phyloP scores from a whole-genome alignment of 2,113 vertebrate genomes.

The Isichthys henryi region DNA sequence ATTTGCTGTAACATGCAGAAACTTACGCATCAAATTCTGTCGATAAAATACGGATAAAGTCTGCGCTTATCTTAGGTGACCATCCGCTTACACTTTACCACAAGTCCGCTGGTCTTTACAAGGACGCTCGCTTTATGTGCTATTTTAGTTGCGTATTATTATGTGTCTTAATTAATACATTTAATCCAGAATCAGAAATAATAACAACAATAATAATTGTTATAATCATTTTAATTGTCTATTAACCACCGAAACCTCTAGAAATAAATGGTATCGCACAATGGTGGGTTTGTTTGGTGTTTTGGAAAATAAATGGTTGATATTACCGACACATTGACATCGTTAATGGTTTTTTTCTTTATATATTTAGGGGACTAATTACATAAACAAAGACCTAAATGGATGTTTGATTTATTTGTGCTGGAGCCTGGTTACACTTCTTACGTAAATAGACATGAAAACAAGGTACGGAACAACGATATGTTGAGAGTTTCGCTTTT shows the following conservation, averaged over 20 bases:
- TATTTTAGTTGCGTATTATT: neutral
- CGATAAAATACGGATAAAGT: neutral
- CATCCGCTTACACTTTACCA: neutral
- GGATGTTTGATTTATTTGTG: conserved; percentile 33
- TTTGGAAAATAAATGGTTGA: neutral
- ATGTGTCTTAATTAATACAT: neutral
- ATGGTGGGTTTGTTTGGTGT: neutral
- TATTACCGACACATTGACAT: conserved; percentile 28
- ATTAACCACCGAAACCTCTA: neutral
- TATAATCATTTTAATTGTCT: neutral
- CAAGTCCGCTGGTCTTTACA: neutral
- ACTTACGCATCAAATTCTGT: neutral
- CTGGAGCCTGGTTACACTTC: neutral
- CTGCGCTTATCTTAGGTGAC: neutral
- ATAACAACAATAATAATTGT: neutral
- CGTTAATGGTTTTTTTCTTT: conserved; percentile 37
- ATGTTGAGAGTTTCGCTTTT: neutral
- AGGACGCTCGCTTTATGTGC: neutral
- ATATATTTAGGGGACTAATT: conserved; percentile 34
- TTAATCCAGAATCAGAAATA: neutral
- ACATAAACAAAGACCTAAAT: conserved; percentile 34
- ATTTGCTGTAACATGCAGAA: neutral
- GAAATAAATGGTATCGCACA: neutral
- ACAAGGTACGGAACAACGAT: neutral
- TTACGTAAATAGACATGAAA: neutral